phyloP scores from a whole-genome alignment of 2,888 invertebrate species.

The Pammene aurita region DNA sequence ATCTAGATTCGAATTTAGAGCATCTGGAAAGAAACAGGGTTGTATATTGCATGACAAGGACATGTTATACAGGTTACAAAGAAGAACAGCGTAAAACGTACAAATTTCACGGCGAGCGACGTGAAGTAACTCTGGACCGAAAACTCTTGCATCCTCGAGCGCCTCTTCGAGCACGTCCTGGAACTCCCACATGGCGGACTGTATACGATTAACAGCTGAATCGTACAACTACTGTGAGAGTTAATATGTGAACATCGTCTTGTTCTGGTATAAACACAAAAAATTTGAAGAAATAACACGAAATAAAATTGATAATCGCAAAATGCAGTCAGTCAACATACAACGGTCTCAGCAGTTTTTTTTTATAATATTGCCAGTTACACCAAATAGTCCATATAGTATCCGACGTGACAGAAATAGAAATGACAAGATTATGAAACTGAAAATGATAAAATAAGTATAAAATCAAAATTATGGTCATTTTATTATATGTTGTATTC shows the following conservation, averaged over 20 bases:
- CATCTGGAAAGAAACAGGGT: constrained; percentile 58
- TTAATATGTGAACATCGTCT: constrained; percentile 57
- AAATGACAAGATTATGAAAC: constrained; percentile 1
- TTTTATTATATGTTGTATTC: not conserved
- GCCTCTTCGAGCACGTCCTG: constrained; percentile 57
- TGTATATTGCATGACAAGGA: not conserved
- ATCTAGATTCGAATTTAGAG: constrained; percentile 61
- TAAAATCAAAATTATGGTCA: not conserved
- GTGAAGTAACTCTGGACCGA: constrained; percentile 68
- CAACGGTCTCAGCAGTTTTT: constrained; percentile 67
- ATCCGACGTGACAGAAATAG: not conserved
- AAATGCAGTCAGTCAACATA: constrained; percentile 68
- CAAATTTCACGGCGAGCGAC: constrained; percentile 69
- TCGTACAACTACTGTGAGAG: constrained; percentile 46
- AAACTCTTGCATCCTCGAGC: constrained; percentile 61
- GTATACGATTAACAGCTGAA: constrained; percentile 48
- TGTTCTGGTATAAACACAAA: constrained; percentile 56
- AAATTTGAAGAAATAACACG: constrained; percentile 69
- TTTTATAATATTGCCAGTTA: constrained; percentile 49
- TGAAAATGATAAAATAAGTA: not conserved
- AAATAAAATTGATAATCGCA: constrained; percentile 68
- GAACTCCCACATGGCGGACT: constrained; percentile 67
- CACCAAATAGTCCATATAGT: not conserved
- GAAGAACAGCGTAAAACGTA: constrained; percentile 49
- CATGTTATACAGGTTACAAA: constrained; percentile 25